Evolutionary conservation across 2,113 vertebrate species (phyloP).

Genomic region (Spizaetus ornatus): DNA sequence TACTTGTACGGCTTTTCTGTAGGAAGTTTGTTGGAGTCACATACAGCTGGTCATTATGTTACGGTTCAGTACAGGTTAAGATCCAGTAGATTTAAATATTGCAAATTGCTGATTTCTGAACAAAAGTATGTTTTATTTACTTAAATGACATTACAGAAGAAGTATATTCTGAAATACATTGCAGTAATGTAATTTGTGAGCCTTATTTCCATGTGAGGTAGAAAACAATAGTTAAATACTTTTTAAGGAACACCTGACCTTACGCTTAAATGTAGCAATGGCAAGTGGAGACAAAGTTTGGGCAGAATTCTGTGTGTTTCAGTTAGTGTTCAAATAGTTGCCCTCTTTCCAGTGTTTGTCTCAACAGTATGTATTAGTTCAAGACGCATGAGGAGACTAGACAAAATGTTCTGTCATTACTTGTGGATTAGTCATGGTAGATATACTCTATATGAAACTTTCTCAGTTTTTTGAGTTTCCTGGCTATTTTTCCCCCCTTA

Average conservation of each 20-base stretch:
- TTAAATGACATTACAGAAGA: neutral
- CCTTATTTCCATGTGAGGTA: neutral
- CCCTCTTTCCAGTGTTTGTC: neutral
- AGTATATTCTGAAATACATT: neutral
- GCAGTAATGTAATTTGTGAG: neutral
- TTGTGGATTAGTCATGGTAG: neutral
- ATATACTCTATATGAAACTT: neutral
- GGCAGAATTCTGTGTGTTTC: accelerated
- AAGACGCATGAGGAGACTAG: neutral
- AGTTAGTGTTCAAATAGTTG: neutral
- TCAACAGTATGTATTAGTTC: neutral
- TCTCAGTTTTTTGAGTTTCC: accelerated
- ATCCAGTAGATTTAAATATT: neutral
- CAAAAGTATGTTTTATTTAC: neutral
- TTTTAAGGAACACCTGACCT: neutral
- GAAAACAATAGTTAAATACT: neutral
- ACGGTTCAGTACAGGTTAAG: neutral
- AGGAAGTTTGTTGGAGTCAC: neutral
- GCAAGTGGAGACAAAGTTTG: neutral
- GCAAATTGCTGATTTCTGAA: neutral
- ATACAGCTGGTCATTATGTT: neutral
- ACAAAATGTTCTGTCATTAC: neutral
- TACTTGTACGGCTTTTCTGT: neutral
- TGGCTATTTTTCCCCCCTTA: neutral
- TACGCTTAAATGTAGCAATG: neutral